phyloP scores from a whole-genome alignment of 2,888 invertebrate species.

The Temnothorax rugatulus region DNA sequence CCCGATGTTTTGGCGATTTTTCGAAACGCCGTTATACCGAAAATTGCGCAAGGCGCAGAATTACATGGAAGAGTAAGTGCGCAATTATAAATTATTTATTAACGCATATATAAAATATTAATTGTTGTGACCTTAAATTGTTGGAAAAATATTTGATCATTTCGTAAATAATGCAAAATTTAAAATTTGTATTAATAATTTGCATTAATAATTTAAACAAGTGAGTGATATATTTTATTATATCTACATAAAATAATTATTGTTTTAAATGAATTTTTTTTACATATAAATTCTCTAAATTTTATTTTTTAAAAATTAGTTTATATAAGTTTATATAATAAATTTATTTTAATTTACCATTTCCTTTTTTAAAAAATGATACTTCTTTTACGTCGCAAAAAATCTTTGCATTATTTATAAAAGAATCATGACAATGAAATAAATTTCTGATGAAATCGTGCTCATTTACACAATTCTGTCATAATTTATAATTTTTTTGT shows the following conservation, averaged over 20 bases:
- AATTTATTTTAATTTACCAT: background rate
- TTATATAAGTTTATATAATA: too few species aligned
- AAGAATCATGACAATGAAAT: background rate
- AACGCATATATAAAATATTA: background rate
- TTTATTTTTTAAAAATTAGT: background rate
- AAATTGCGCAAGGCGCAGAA: slow-evolving; percentile 90
- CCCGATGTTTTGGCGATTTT: slow-evolving; percentile 90
- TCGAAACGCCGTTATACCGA: slow-evolving; percentile 91
- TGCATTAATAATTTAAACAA: background rate
- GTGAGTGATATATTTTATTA: background rate
- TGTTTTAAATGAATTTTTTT: background rate
- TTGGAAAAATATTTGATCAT: background rate
- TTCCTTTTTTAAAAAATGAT: background rate
- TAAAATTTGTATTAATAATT: background rate
- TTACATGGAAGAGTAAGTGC: slow-evolving; percentile 90
- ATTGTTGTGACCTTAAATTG: background rate
- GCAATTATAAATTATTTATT: background rate
- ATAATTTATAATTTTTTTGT: background rate
- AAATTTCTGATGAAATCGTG: background rate
- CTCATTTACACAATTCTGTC: slow-evolving; percentile 2
- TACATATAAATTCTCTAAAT: background rate
- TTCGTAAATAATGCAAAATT: background rate
- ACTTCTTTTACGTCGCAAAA: background rate
- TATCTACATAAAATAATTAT: background rate
- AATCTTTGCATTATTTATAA: background rate